Percentiles rank a stretch among this genome's conserved stretches.
phyloP scores from a whole-genome alignment of 2,888 invertebrate genomes.

The Sesamia inferens region DNA sequence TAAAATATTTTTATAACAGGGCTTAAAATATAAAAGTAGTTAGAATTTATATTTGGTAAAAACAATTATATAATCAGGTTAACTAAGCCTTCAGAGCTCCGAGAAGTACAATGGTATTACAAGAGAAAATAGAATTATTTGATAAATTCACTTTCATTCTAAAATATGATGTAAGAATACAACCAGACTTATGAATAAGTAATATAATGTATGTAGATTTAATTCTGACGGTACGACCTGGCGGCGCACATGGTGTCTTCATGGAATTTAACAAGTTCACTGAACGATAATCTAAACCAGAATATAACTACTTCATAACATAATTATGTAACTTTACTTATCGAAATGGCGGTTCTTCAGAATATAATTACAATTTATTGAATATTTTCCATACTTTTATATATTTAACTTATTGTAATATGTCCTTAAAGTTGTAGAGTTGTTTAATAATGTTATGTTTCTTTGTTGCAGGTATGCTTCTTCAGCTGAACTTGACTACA shows the following conservation, averaged over 20 bases:
- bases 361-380: not conserved
- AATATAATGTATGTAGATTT: slow-evolving; percentile 28
- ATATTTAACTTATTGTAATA: not conserved
- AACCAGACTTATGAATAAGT: slow-evolving; percentile 43
- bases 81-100: slow-evolving; percentile 5
- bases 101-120: slow-evolving; percentile 3
- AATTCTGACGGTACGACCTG: not conserved
- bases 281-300: not conserved
- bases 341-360: not conserved
- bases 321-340: not conserved
- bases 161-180: slow-evolving; percentile 7
- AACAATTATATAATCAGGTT: slow-evolving; percentile 14
- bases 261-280: slow-evolving; percentile 17
- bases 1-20: not conserved
- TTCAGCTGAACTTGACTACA: not conserved
- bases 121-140: slow-evolving; percentile 34
- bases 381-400: not conserved
- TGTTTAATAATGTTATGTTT: not conserved
- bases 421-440: not conserved
- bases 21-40: not conserved
- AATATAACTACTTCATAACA: not conserved
- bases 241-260: slow-evolving; percentile 12
- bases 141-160: slow-evolving; percentile 26
- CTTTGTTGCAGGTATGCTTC: slow-evolving; percentile 56
- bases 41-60: slow-evolving; percentile 1